These are phyloP conservation scores for Protobothrops mucrosquamatus DNA, from an alignment of 2,113 vertebrate species.

Conservation along the genomic window DNA sequence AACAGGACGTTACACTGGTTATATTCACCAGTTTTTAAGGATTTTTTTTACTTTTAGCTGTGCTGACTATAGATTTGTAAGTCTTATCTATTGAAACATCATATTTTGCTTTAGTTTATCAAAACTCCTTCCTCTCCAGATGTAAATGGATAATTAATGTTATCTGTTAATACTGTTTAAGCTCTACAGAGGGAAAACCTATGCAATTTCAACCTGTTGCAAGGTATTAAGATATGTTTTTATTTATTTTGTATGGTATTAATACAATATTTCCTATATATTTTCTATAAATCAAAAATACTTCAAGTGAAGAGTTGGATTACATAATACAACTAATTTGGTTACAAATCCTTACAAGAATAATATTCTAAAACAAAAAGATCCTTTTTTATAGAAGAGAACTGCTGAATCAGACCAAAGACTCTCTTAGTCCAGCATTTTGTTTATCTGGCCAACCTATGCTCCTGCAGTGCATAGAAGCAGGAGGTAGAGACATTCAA, in stretches of 20 bases:
- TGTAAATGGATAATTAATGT: not conserved
- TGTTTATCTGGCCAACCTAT: not conserved
- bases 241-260: not conserved
- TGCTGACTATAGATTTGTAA: conserved; percentile 6
- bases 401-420: not conserved
- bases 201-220: not conserved
- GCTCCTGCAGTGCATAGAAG: not conserved
- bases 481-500: not conserved
- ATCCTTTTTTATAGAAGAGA: not conserved
- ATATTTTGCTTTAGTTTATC: conserved; percentile 26
- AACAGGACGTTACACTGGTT: conserved; percentile 17
- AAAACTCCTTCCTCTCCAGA: not conserved
- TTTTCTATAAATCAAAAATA: not conserved
- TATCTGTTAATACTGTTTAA: not conserved
- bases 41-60: conserved; percentile 40
- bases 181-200: conserved; percentile 1
- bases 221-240: not conserved
- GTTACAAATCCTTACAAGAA: not conserved
- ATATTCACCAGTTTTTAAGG: conserved; percentile 45
- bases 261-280: not conserved
- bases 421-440: not conserved
- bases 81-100: not conserved
- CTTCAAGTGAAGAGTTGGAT: not conserved
- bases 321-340: not conserved
- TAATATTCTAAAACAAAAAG: not conserved